Conservation (phyloP, 2,113 vertebrate species). For the Lampris megalopsis region DNA sequence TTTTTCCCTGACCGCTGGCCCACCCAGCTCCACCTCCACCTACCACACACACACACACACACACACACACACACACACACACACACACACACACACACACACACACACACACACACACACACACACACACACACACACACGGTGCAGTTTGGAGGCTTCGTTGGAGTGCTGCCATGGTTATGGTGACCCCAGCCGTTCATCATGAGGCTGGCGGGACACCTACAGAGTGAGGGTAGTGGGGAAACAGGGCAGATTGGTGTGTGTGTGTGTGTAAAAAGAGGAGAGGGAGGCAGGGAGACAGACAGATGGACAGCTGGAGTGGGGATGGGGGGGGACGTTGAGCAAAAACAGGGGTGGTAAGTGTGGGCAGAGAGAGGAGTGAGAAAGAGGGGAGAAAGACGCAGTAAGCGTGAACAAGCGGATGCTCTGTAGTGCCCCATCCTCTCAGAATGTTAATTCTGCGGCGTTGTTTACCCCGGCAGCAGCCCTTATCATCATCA, state of each 20-base stretch:
- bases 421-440: slow-evolving; percentile 47
- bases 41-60: neutral
- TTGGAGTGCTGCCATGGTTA: slow-evolving; percentile 67
- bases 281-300: neutral
- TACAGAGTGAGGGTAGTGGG: slow-evolving; percentile 38
- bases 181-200: slow-evolving; percentile 23
- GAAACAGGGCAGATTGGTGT: slow-evolving; percentile 29
- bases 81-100: neutral
- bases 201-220: slow-evolving; percentile 51
- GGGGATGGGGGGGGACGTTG: neutral
- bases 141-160: slow-evolving; percentile 29
- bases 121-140: neutral
- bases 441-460: slow-evolving; percentile 53
- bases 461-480: slow-evolving; percentile 67
- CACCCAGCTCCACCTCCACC: neutral
- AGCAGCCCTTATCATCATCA: slow-evolving; percentile 68
- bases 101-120: slow-evolving; percentile 3
- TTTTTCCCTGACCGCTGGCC: neutral
- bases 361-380: neutral
- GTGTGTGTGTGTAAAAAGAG: neutral
- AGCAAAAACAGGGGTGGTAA: slow-evolving; percentile 7
- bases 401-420: slow-evolving; percentile 16
- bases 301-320: neutral
- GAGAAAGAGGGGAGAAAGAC: slow-evolving; percentile 8
- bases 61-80: neutral